Base-by-base conservation (phyloP, 2,888 invertebrate species). In the Calephelis perditalis region DNA sequence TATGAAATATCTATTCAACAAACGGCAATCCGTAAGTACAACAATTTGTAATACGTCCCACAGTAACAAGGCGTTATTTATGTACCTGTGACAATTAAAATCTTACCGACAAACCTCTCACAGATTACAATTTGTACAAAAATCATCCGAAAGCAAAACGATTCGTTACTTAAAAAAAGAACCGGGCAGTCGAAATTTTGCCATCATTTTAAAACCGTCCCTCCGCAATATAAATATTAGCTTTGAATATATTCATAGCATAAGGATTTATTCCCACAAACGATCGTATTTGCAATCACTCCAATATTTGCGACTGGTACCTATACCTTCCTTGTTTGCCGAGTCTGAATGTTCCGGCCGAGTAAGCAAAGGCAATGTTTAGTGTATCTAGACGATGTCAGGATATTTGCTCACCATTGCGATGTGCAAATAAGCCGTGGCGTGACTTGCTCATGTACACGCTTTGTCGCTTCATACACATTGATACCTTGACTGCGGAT, bases 221-320 rank as follows among this genome's bases (percentile, higher is more conserved):
- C 10, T 45, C 15, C 0, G 7, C 0, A 0, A 26, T 7, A 5
- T 3, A 49, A 26, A 35, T 49, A 35, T 49, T 43, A 12, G 56
- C 58, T 56, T 61, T 56, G 26, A 5, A 15, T 35, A 49, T 26
- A 35, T 15, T 35, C 10, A 10, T 5, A 49, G 10, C 61, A 47
- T 26, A 62, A 66, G 64, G 65, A 65, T 58, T 59, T 26, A 55
- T 43, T 62, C 65, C 67, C 65, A 61, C 54, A 63, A 49, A 43
- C 12, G 69, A 45, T 56, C 49, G 70, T 74, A 69, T 70, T 74
- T 71, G 77, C 77, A 75, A 82, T 81, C 79, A 78, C 73, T 81
- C 79, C 80, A 78, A 82, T 79, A 81, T 83, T 84, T 80, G 77
- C 77, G 63, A 60, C 67, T 66, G 68, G 63, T 71, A 71, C 72